Evolutionary conservation across 2,113 vertebrate species (phyloP).

Genomic region (Stigmatopora nigra): DNA sequence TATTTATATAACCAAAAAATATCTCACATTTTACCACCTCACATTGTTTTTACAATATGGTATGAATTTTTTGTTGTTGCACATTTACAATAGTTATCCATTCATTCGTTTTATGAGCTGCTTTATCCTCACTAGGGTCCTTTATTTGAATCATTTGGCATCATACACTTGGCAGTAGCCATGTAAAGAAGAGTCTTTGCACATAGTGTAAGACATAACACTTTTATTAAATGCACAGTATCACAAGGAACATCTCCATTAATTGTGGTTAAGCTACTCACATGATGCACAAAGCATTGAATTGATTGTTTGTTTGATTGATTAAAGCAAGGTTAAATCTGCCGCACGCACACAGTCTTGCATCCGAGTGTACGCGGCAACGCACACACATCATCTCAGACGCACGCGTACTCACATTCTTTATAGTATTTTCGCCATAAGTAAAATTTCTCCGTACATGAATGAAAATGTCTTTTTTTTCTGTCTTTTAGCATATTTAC

Average conservation of each 20-base stretch:
- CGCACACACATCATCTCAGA: constrained; percentile 57
- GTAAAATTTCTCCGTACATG: constrained; percentile 58
- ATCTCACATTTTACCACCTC: too few species aligned
- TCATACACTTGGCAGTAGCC: background rate
- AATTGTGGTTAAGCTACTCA: constrained; percentile 92
- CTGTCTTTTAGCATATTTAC: constrained; percentile 60
- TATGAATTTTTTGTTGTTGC: too few species aligned
- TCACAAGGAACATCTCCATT: constrained; percentile 95
- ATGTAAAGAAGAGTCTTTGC: background rate
- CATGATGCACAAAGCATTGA: constrained; percentile 92
- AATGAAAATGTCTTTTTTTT: constrained; percentile 55
- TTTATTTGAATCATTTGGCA: background rate
- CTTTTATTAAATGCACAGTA: constrained; percentile 98
- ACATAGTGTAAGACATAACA: constrained; percentile 82
- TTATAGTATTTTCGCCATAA: constrained; percentile 49
- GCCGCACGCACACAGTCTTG: constrained; percentile 58
- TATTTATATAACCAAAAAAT: too few species aligned
- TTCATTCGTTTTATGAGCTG: too few species aligned
- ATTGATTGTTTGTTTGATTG: constrained; percentile 65
- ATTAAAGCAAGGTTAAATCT: constrained; percentile 87
- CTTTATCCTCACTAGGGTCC: too few species aligned
- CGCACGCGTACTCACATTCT: constrained; percentile 45
- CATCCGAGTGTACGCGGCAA: constrained; percentile 21
- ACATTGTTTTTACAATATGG: too few species aligned
- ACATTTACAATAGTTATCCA: too few species aligned